Percentiles rank a stretch among this genome's conserved stretches.
Evolutionary conservation across 2,797 vertebrate genomes (phyloP).

Genomic region (Oryzias sinensis): DNA sequence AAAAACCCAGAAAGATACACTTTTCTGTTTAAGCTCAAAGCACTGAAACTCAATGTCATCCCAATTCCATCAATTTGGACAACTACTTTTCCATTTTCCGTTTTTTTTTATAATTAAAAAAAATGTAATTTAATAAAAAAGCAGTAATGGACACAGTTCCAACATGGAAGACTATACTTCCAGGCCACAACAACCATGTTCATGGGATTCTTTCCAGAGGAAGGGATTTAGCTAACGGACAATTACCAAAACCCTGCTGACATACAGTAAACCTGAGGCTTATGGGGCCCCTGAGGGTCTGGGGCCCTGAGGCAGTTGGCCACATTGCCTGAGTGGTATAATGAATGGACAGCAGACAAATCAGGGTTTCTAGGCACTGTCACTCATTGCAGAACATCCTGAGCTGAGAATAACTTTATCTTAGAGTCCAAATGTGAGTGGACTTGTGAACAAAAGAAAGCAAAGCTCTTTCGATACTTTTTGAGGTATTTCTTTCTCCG

Average conservation of each 20-base stretch:
- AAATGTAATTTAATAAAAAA: too few species aligned
- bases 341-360: not conserved
- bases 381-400: not conserved
- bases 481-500: not conserved
- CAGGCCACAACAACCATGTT: too few species aligned
- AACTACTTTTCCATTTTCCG: too few species aligned
- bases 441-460: not conserved
- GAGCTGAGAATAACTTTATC: constrained; percentile 12
- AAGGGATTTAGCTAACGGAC: constrained; percentile 16
- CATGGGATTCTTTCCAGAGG: not conserved
- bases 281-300: constrained; percentile 2
- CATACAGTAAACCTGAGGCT: constrained; percentile 5
- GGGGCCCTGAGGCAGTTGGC: constrained; percentile 3
- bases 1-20: too few species aligned
- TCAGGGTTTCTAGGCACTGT: constrained; percentile 4
- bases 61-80: too few species aligned
- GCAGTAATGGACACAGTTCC: too few species aligned
- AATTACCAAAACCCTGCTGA: constrained; percentile 20
- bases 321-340: constrained; percentile 2
- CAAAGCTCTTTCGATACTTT: not conserved
- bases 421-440: not conserved
- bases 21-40: too few species aligned
- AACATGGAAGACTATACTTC: too few species aligned
- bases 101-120: too few species aligned
- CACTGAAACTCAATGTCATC: too few species aligned